Evolutionary conservation across 2,888 invertebrate genomes (phyloP), one percentile per base, ranked within the genome.

Genomic region (Leucophenga montana): DNA sequence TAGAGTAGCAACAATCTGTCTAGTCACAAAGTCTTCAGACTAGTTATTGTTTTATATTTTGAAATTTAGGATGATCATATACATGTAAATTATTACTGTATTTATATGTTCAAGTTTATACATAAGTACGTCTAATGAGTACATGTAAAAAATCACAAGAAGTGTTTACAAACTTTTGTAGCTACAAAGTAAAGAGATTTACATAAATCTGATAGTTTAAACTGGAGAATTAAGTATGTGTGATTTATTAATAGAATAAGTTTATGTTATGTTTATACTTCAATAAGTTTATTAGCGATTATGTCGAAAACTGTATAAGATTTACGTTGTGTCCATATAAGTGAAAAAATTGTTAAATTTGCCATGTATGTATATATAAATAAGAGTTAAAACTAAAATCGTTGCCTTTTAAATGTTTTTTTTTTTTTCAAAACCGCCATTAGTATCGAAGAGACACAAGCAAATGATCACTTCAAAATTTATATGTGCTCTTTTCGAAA

Each of bases 21-120:
- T 86, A 86, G 86, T 86, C 86, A 86, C 77, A 83, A 83, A 81
- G 84, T 84, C 85, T 82, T 85, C 84, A 86, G 86, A 86, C 86
- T 85, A 86, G 86, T 85, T 85, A 84, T 82, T 80, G 83, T 84
- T 84, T 82, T 77, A 73, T 76, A 71, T n/a, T 57, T 56, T 39
- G 44, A 39, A 18, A 18, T 39, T 39, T 33, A 61, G 18, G 27
- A 53, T 18, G 20, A 57, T 57, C 27, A 3, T 48, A 71, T 71
- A 75, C 66, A 56, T 31, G 48, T 59, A 64, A 11, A 54, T 11
- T 39, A 39, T 39, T 39, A 39, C 11, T 56, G 39, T 69, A 46
- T 33, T 66, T 20, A 39, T 9, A 33, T n/a, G 16, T 50, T 54
- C 16, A 46, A 22, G 8, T 61, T 14, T 16, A 14, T 44, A 61